Base-by-base conservation (phyloP, 2,797 vertebrate genomes). In the Gorsachius magnificus region DNA sequence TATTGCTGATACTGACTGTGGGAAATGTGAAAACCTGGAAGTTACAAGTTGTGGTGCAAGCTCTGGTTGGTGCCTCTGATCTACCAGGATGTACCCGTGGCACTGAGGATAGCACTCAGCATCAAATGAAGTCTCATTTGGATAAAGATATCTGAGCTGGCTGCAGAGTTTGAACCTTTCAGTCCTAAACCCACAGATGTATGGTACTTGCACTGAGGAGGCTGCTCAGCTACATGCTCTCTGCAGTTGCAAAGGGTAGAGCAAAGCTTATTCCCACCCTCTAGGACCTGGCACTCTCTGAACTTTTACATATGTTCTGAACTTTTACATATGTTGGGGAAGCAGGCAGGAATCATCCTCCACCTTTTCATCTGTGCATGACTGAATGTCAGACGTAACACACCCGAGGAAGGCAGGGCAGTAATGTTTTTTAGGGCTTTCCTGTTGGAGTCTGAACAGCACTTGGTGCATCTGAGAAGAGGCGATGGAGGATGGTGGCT, bases 351-450 rank as follows among this genome's bases (percentile, higher is more conserved):
- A 83, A 60, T 71, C 36, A 6, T 50, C 0, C 1, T 53, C 31
- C 7, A 3, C 63, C 61, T 75, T 53, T 46, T 48, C 2, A 2
- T 46, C 6, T 0, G 0, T 38, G 58, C 29, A 12, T 57, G 24
- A 13, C 14, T 19, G 69, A 69, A 57, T 7, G 26, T 65, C 41
- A 75, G 53, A 33, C 31, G 35, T 45, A 71, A 36, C 0, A 3
- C 10, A 28, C 14, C 19, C 36, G 66, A 85, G 74, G 69, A 87
- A 75, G 46, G 43, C 22, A 45, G 63, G 70, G 16, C 54, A 57
- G 14, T 33, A 25, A 3, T 9, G 9, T 31, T 45, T 65, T n/a
- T 75, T 31, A 21, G 61, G 74, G 25, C 33, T 86, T 77, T 57
- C 4, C 2, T 74, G 10, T n/a, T 14, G 33, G n/a, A 38, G 63